Evolutionary conservation across 2,888 invertebrate species (phyloP).

Genomic region (Linyphia triangularis): DNA sequence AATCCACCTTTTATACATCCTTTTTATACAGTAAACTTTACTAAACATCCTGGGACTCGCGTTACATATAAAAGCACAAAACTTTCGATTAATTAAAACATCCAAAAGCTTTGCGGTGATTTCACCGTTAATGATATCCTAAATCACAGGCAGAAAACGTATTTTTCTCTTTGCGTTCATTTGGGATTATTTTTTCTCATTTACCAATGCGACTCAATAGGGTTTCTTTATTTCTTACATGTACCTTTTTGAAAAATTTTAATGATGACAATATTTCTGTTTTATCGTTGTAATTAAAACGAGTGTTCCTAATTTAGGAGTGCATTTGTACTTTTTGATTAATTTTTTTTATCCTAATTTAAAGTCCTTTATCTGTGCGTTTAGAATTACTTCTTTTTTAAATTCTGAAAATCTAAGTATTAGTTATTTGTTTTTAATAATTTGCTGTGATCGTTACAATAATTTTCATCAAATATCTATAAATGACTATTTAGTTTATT

Average conservation of each 20-base stretch:
- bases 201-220: not conserved
- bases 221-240: slow-evolving; percentile 9
- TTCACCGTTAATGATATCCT: slow-evolving; percentile 34
- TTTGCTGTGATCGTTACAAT: too few relatives aligned
- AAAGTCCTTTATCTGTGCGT: not conserved
- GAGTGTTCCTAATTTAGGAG: not conserved
- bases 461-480: too few relatives aligned
- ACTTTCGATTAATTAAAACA: slow-evolving; percentile 53
- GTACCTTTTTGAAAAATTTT: not conserved
- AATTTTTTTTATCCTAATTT: too few relatives aligned
- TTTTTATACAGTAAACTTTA: not conserved
- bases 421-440: too few relatives aligned
- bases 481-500: too few relatives aligned
- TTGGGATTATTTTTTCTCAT: slow-evolving; percentile 9
- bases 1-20: not conserved
- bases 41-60: not conserved
- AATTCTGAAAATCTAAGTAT: too few relatives aligned
- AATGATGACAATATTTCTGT: slow-evolving; percentile 23
- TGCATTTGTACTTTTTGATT: not conserved
- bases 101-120: slow-evolving; percentile 18
- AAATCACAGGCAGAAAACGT: slow-evolving; percentile 12
- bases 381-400: not conserved
- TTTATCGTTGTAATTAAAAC: not conserved
- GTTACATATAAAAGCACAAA: not conserved
- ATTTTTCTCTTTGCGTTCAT: slow-evolving; percentile 33